Evolutionary conservation across 2,113 vertebrate species (phyloP).

Genomic region (Anoplopoma fimbria): DNA sequence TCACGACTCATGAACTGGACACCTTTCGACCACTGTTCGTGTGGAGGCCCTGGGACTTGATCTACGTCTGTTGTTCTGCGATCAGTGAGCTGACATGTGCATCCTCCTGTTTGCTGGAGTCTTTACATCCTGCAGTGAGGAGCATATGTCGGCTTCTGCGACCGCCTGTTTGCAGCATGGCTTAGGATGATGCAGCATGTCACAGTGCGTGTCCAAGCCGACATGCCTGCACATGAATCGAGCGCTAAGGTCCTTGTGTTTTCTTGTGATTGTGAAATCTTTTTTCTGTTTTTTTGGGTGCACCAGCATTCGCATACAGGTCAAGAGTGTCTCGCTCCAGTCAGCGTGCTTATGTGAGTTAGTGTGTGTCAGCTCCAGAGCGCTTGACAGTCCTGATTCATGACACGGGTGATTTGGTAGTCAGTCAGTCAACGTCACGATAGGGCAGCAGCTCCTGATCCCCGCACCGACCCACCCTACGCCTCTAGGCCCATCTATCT

Average conservation of each 20-base stretch:
- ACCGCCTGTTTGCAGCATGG: conserved; percentile 45
- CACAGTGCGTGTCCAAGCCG: background rate
- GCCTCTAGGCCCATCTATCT: conserved; percentile 33
- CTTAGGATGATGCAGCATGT: conserved; percentile 36
- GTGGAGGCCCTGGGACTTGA: background rate
- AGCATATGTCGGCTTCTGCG: conserved; percentile 72
- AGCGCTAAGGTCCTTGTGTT: background rate
- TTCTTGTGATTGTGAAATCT: too few relatives aligned
- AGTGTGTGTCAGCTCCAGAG: conserved; percentile 62
- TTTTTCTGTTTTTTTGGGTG: background rate
- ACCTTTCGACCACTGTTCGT: background rate
- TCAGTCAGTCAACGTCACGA: conserved; percentile 76
- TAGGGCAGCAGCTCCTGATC: conserved; percentile 10
- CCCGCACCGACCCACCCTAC: background rate
- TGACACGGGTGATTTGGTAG: conserved; percentile 76
- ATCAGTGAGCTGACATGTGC: conserved; percentile 29
- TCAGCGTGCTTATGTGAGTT: conserved; percentile 40
- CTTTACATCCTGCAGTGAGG: conserved; percentile 67
- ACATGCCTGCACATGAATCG: conserved; percentile 18
- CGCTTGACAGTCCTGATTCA: conserved; percentile 64
- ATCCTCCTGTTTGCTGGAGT: conserved; percentile 32
- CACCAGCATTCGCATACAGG: background rate
- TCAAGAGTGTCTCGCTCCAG: conserved; percentile 11
- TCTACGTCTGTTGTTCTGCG: conserved; percentile 14
- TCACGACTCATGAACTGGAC: too few relatives aligned